phyloP scores from a whole-genome alignment of 1,140 invertebrate species.

The Magallana gigas region DNA sequence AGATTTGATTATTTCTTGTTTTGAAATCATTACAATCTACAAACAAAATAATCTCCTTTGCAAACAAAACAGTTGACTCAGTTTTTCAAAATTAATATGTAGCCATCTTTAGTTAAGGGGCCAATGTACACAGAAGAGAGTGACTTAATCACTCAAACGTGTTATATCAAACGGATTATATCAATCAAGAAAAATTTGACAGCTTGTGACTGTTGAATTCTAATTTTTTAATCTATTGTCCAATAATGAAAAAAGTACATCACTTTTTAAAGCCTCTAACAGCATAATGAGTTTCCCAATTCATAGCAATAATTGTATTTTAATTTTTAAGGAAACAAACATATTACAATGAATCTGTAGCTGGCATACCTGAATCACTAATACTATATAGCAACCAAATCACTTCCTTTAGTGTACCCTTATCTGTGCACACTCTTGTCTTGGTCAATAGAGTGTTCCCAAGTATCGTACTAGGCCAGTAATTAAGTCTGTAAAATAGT shows the following conservation, averaged over 20 bases:
- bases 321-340: constrained; percentile 6
- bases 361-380: constrained; percentile 5
- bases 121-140: background rate
- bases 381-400: background rate
- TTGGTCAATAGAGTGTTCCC: background rate
- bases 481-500: constrained; percentile 21
- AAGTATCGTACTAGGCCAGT: background rate
- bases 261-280: background rate
- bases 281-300: background rate
- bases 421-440: background rate
- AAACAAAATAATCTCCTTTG: constrained; percentile 24
- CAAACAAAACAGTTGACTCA: constrained; percentile 20
- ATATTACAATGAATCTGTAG: background rate
- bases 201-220: background rate
- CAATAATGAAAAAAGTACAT: background rate
- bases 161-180: background rate
- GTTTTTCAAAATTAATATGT: background rate
- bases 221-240: background rate
- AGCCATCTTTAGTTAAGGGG: background rate
- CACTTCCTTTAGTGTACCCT: background rate
- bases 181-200: background rate
- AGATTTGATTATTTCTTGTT: constrained; percentile 10
- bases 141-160: background rate
- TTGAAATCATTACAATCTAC: background rate
- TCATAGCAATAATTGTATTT: background rate